These are phyloP conservation scores for Augochlorella aurata DNA, from an alignment of 2,888 invertebrate species.

Conservation along the genomic window DNA sequence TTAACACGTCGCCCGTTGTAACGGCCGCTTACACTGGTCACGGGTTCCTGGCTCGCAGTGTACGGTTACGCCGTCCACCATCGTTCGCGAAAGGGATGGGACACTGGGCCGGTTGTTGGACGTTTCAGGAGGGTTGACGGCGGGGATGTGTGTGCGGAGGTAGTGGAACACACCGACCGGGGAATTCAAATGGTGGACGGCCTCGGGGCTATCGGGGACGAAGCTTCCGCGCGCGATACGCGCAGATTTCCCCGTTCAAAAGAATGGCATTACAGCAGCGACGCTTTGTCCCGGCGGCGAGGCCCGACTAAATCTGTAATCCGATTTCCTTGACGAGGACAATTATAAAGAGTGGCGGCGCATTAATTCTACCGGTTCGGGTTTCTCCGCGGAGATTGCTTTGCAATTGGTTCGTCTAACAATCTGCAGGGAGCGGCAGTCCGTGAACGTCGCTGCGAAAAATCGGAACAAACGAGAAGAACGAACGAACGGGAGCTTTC, in stretches of 20 bases:
- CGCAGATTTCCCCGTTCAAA: conserved; percentile 48
- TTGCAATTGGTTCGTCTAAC: conserved; percentile 44
- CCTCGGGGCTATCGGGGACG: conserved; percentile 21
- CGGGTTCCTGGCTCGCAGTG: conserved; percentile 52
- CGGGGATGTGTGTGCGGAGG: neutral
- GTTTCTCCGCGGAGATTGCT: conserved; percentile 45
- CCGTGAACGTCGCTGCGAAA: conserved; percentile 6
- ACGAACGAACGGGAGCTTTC: neutral
- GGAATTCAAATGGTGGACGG: conserved; percentile 47
- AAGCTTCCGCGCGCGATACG: conserved; percentile 39
- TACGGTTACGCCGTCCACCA: conserved; percentile 19
- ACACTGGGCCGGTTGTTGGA: neutral
- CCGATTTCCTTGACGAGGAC: conserved; percentile 45
- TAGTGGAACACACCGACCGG: conserved; percentile 2
- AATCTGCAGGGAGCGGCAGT: conserved; percentile 18
- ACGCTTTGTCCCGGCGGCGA: conserved; percentile 34
- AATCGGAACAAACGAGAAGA: conserved; percentile 5
- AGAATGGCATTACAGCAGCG: conserved; percentile 49
- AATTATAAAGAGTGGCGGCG: conserved; percentile 49
- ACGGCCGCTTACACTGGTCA: conserved; percentile 64
- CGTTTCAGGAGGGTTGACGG: neutral
- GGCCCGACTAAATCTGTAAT: conserved; percentile 46
- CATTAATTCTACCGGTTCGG: conserved; percentile 39
- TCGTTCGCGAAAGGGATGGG: neutral
- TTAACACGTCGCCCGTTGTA: conserved; percentile 70